phyloP scores from a whole-genome alignment of 2,113 vertebrate species.

The Brienomyrus brachyistius region DNA sequence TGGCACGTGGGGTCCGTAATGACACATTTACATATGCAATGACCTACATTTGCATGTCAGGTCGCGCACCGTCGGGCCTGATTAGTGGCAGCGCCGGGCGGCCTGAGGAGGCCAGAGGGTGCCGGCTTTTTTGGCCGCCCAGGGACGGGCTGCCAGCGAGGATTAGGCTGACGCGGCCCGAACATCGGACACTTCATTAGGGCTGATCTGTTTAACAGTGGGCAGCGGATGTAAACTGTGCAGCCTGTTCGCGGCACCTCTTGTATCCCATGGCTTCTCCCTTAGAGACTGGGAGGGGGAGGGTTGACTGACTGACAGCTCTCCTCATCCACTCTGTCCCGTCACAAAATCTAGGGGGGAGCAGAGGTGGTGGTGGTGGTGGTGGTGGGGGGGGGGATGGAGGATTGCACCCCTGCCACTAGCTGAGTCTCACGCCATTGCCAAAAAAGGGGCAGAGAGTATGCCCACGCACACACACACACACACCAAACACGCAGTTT shows the following conservation, averaged over 20 bases:
- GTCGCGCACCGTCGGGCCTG: constrained; percentile 92
- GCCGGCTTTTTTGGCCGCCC: constrained; percentile 84
- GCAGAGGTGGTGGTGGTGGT: no score
- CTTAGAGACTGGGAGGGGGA: constrained; percentile 69
- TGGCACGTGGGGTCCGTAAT: constrained; percentile 95
- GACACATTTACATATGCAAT: constrained; percentile 99
- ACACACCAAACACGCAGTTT: not conserved
- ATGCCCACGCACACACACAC: not conserved
- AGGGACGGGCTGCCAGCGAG: constrained; percentile 94
- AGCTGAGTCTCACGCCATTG: constrained; percentile 45
- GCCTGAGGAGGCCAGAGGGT: constrained; percentile 77
- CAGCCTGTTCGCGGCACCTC: constrained; percentile 94
- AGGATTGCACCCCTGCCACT: constrained; percentile 53
- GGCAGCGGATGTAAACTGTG: constrained; percentile 99
- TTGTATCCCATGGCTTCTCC: constrained; percentile 79
- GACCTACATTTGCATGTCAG: constrained; percentile 99
- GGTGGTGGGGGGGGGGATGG: constrained; percentile 41
- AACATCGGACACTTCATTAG: constrained; percentile 99
- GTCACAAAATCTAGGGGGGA: constrained; percentile 73
- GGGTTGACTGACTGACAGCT: constrained; percentile 83
- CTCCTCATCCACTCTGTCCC: constrained; percentile 80
- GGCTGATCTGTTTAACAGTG: constrained; percentile 99
- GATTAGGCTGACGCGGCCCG: constrained; percentile 91
- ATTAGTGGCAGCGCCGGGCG: constrained; percentile 72
- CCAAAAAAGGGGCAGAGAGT: not conserved